phyloP scores from a whole-genome alignment of 2,113 vertebrate genomes.

The Aleadryas rufinucha region DNA sequence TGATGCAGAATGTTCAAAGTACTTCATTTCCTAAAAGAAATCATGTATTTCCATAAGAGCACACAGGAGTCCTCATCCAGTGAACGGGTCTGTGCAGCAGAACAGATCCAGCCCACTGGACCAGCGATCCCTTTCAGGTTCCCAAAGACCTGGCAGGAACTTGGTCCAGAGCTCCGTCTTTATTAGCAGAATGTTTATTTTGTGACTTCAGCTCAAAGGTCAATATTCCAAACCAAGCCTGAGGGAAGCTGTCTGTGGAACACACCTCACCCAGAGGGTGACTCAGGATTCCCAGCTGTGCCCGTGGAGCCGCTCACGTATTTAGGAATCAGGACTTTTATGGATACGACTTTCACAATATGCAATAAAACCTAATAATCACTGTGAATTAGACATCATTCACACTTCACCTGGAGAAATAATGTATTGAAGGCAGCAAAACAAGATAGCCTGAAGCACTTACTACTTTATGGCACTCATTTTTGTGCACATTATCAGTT shows the following conservation, averaged over 20 bases:
- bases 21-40: not conserved
- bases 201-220: not conserved
- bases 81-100: not conserved
- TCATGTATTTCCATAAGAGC: accelerated
- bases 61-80: not conserved
- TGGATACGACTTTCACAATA: not conserved
- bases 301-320: accelerated
- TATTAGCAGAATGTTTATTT: not conserved
- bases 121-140: not conserved
- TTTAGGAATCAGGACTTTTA: not conserved
- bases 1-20: not conserved
- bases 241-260: not conserved
- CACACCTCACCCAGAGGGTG: not conserved
- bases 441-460: not conserved
- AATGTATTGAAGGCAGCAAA: not conserved
- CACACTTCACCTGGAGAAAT: not conserved
- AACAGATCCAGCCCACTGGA: not conserved
- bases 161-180: not conserved
- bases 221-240: not conserved
- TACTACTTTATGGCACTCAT: slow-evolving; percentile 27
- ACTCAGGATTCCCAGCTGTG: not conserved
- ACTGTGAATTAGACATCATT: not conserved
- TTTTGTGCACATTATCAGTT: slow-evolving; percentile 14
- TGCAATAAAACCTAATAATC: not conserved
- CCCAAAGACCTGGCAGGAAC: not conserved